Evolutionary conservation across 1,140 invertebrate species (phyloP).

Genomic region (Drosophila watanabei): DNA sequence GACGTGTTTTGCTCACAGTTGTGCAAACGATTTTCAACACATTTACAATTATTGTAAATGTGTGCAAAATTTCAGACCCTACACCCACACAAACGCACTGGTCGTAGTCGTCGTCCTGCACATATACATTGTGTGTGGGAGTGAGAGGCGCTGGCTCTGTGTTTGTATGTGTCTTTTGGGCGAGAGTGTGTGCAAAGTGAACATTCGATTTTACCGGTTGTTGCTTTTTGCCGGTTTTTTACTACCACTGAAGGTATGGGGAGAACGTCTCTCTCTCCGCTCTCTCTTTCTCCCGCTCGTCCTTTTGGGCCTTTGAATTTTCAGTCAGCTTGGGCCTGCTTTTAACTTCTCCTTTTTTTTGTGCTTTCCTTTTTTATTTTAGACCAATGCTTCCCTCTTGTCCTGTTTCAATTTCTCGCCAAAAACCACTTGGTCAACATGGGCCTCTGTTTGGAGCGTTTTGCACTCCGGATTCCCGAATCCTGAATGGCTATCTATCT

Average conservation of each 20-base stretch:
- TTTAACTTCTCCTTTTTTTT: conserved; percentile 13
- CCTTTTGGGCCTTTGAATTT: conserved; percentile 68
- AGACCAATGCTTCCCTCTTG: conserved; percentile 39
- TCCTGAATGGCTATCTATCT: conserved; percentile 17
- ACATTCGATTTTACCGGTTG: conserved; percentile 84
- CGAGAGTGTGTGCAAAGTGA: conserved; percentile 63
- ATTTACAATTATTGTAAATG: conserved; percentile 85
- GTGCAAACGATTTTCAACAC: conserved; percentile 85
- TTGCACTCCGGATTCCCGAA: background rate
- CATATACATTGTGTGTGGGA: conserved; percentile 32
- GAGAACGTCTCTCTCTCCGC: background rate
- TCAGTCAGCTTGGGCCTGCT: conserved; percentile 12
- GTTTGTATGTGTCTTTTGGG: conserved; percentile 12
- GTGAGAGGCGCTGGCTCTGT: conserved; percentile 6
- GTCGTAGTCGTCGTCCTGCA: conserved; percentile 17
- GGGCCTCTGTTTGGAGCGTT: conserved; percentile 17
- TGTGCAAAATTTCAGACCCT: conserved; percentile 81
- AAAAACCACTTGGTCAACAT: conserved; percentile 50
- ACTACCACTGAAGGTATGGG: conserved; percentile 7
- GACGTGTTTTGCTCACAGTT: conserved; percentile 76
- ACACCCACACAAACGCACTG: conserved; percentile 27
- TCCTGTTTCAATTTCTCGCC: conserved; percentile 47
- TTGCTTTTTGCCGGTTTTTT: conserved; percentile 81
- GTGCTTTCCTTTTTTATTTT: background rate
- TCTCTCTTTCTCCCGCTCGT: conserved; percentile 27